Evolutionary conservation across 2,113 vertebrate species (phyloP), one percentile per base, ranked within the genome.

Genomic region (Hippocampus zosterae): DNA sequence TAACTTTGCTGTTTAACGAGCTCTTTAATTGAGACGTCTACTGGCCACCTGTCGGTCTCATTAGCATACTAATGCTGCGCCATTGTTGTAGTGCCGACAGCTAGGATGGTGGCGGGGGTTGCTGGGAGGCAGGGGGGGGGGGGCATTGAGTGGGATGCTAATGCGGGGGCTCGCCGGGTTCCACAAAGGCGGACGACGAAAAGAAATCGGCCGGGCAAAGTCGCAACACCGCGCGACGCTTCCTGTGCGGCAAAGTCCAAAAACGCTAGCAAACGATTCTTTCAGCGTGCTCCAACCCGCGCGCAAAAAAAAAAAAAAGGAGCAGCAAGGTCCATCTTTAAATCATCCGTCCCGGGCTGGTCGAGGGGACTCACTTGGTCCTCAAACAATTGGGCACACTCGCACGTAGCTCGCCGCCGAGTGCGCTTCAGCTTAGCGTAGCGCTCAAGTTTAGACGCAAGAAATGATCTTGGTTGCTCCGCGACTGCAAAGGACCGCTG

Each of bases 21-120:
- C 94, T 93, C 92, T 95, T 98, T 99, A 99, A 99, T 98, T 99
- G 96, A 98, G 96, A 96, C 94, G 96, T 98, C 95, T 96, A 94
- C 88, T 87, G 94, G 94, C 97, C 97, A 99, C 97, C 97, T 99
- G 97, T 98, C 96, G 95, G 95, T 94, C 96, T 98, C 95, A 98
- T 99, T 99, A 97, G 94, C 97, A 99, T 99, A 96, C 95, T 98
- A 99, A 99, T 99, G 95, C 94, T 92, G 90, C 89, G 93, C 95
- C 94, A 98, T 98, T 99, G 96, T 89, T 98, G 92, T 94, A 93
- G 93, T 83, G 88, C 91, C 97, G 97, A 97, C 96, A 97, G 94
- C 92, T 94, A 93, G 91, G 75, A 77, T 72, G 71, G 69, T 53
- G 63, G 70, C 53, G 23, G 44, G 65, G 44, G 10, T 11, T 40